Conservation (phyloP, 2,797 vertebrate species). For the Hoplostethus mediterraneus region DNA sequence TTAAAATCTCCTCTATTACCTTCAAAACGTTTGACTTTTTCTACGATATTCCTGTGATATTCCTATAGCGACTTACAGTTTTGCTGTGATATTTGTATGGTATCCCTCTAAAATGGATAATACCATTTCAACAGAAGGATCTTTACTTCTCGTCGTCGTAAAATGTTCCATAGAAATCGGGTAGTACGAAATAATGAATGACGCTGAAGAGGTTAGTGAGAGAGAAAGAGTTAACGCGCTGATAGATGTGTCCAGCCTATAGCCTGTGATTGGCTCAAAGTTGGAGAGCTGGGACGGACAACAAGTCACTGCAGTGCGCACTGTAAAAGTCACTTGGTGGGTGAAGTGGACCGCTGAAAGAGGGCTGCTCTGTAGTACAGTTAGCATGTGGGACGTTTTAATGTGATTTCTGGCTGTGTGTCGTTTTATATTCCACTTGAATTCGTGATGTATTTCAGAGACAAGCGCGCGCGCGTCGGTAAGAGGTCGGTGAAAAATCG, state of each 20-base stretch:
- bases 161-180: background rate
- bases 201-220: slow-evolving; percentile 34
- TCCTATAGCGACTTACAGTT: too few relatives aligned
- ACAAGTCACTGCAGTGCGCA: slow-evolving; percentile 47
- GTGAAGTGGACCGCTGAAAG: slow-evolving; percentile 30
- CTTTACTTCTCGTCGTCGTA: too few relatives aligned
- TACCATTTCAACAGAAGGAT: too few relatives aligned
- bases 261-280: slow-evolving; percentile 76
- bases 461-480: slow-evolving; percentile 14
- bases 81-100: too few relatives aligned
- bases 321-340: slow-evolving; percentile 61
- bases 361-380: background rate
- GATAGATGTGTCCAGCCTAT: slow-evolving; percentile 31
- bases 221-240: slow-evolving; percentile 61
- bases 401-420: slow-evolving; percentile 12
- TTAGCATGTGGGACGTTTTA: background rate
- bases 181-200: background rate
- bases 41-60: too few relatives aligned
- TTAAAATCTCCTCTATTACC: too few relatives aligned
- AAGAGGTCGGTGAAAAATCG: slow-evolving; percentile 56
- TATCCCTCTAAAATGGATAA: too few relatives aligned
- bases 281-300: slow-evolving; percentile 66
- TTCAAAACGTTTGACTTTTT: too few relatives aligned
- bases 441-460: slow-evolving; percentile 6
- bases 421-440: background rate